A percentile compares a stretch with the other conserved stretches of the same genome.
These are phyloP conservation scores for Choristoneura fumiferana DNA, from an alignment of 1,140 invertebrate species.

Conservation along the genomic window DNA sequence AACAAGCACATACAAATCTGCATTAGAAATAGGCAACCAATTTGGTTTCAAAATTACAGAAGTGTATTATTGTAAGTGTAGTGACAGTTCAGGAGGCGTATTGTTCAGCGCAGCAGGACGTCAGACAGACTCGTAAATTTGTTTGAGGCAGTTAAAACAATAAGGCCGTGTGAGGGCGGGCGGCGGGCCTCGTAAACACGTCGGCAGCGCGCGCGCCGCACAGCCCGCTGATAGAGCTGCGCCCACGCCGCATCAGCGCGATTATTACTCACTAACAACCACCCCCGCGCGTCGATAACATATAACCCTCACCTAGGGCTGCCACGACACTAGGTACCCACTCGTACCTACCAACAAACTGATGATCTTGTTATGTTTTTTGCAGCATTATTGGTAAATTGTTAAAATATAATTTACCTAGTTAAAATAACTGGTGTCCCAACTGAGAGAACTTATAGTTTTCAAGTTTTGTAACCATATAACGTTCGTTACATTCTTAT, in stretches of 20 bases:
- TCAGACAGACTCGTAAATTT: conserved; percentile 60
- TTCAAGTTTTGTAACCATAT: too few species aligned
- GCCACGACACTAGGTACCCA: background rate
- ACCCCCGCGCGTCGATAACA: conserved; percentile 48
- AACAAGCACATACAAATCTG: too few species aligned
- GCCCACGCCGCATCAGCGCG: conserved; percentile 24
- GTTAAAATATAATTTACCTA: background rate
- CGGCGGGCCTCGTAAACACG: conserved; percentile 63
- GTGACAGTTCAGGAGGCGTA: conserved; percentile 38
- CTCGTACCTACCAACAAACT: too few species aligned
- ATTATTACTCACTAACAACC: conserved; percentile 63
- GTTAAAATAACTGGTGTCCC: background rate
- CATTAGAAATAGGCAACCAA: too few species aligned
- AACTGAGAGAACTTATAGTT: too few species aligned
- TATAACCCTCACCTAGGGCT: conserved; percentile 20
- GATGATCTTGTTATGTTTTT: too few species aligned
- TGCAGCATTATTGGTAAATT: too few species aligned
- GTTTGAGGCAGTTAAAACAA: conserved; percentile 66
- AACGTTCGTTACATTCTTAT: too few species aligned
- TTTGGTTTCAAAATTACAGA: background rate
- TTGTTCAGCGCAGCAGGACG: conserved; percentile 38
- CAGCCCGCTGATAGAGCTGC: conserved; percentile 35
- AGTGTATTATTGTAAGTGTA: conserved; percentile 4
- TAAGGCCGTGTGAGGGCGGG: conserved; percentile 64
- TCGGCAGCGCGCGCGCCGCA: conserved; percentile 59